phyloP scores from a whole-genome alignment of 1,140 invertebrate species.

The Homalodisca vitripennis region DNA sequence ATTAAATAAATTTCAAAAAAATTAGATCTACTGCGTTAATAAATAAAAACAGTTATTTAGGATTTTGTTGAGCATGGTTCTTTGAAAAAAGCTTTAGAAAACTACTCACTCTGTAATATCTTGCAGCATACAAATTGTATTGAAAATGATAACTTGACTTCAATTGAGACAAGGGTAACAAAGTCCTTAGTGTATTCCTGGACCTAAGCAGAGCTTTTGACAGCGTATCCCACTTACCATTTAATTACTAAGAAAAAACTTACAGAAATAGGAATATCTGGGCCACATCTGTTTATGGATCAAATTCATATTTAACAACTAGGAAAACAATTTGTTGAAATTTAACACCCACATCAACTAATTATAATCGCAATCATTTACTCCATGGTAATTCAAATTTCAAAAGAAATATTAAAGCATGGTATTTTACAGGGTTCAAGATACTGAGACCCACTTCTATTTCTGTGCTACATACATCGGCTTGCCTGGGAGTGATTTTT shows the following conservation, averaged over 20 bases:
- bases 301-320: not conserved
- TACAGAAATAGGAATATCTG: not conserved
- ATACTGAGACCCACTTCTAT: too few relatives aligned
- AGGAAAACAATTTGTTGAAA: not conserved
- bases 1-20: too few relatives aligned
- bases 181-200: not conserved
- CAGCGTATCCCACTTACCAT: not conserved
- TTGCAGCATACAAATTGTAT: not conserved
- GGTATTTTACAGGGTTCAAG: not conserved
- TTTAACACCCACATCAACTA: not conserved
- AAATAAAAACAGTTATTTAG: not conserved
- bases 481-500: not conserved
- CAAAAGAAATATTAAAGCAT: not conserved
- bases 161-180: not conserved
- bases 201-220: conserved; percentile 11
- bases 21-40: too few relatives aligned
- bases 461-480: not conserved
- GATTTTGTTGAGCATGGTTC: not conserved
- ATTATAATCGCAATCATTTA: not conserved
- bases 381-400: not conserved
- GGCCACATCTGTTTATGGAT: not conserved
- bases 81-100: not conserved
- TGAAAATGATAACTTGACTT: not conserved
- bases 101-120: not conserved
- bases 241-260: conserved; percentile 1